Percentiles rank a stretch among this genome's conserved stretches.
Conservation (phyloP, 2,113 vertebrate species). For the Acrocephalus kingi region DNA sequence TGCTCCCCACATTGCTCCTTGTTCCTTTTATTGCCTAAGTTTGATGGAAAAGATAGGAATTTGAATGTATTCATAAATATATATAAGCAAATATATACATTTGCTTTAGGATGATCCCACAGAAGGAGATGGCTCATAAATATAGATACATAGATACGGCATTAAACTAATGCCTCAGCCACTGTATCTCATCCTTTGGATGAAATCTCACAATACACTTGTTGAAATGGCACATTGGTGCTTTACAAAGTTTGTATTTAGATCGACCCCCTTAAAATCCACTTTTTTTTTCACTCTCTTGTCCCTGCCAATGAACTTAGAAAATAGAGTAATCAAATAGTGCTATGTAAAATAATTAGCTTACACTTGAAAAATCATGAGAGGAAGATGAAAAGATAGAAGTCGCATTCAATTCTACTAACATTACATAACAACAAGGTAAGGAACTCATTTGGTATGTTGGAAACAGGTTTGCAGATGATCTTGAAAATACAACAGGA, state of each 20-base stretch:
- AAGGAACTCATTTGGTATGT: neutral
- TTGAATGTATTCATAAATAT: neutral
- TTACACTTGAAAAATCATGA: neutral
- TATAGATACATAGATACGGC: neutral
- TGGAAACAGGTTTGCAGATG: conserved; percentile 25
- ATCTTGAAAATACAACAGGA: neutral
- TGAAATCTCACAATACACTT: neutral
- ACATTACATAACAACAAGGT: neutral
- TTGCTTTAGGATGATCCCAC: neutral
- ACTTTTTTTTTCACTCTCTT: neutral
- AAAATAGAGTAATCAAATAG: neutral
- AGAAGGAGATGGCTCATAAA: neutral
- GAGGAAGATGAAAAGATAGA: neutral
- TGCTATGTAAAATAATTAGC: neutral
- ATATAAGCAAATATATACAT: neutral
- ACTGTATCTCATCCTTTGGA: neutral
- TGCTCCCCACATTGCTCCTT: neutral
- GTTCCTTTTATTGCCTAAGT: neutral
- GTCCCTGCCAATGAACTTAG: neutral
- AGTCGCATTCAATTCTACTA: neutral
- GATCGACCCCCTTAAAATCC: neutral
- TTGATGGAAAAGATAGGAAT: neutral
- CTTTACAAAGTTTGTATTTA: neutral
- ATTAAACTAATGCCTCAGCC: neutral
- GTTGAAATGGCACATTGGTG: neutral